Evolutionary conservation across 2,888 invertebrate genomes (phyloP).

Genomic region (Nephrotoma flavescens): DNA sequence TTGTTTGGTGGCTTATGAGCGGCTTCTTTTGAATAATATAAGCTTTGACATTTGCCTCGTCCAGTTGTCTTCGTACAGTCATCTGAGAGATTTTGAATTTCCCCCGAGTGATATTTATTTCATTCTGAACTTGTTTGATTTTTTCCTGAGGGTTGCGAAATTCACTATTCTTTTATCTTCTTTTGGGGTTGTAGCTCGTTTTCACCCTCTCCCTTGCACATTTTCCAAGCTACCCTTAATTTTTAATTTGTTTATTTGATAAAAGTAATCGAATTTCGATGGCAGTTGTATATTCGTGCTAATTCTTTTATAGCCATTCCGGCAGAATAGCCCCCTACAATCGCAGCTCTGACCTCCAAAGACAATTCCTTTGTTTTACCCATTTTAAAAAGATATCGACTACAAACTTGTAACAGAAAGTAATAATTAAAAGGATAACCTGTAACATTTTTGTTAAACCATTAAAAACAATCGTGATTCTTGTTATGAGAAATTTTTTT

Average conservation of each 20-base stretch:
- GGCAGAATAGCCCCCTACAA: not conserved
- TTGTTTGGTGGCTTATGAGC: too few relatives aligned
- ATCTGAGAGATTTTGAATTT: not conserved
- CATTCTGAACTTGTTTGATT: too few relatives aligned
- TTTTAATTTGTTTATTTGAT: not conserved
- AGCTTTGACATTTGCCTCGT: too few relatives aligned
- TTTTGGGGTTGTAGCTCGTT: not conserved
- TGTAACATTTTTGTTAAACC: too few relatives aligned
- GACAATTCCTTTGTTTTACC: too few relatives aligned
- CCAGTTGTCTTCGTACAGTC: not conserved
- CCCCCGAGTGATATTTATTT: not conserved
- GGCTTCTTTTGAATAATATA: not conserved
- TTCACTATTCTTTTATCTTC: too few relatives aligned
- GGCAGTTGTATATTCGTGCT: not conserved
- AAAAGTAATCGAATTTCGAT: not conserved
- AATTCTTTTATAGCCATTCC: not conserved
- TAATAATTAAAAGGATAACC: too few relatives aligned
- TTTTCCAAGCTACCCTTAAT: not conserved
- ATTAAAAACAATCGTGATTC: too few relatives aligned
- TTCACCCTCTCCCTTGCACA: not conserved
- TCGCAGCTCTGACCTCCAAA: not conserved
- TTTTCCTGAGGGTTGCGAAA: not conserved
- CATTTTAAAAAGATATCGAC: too few relatives aligned
- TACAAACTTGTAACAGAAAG: too few relatives aligned
- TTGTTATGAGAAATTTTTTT: too few relatives aligned